A percentile compares a stretch with the other conserved stretches of the same genome.
Evolutionary conservation across 1,140 invertebrate species (phyloP).

Genomic region (Planococcus citri): DNA sequence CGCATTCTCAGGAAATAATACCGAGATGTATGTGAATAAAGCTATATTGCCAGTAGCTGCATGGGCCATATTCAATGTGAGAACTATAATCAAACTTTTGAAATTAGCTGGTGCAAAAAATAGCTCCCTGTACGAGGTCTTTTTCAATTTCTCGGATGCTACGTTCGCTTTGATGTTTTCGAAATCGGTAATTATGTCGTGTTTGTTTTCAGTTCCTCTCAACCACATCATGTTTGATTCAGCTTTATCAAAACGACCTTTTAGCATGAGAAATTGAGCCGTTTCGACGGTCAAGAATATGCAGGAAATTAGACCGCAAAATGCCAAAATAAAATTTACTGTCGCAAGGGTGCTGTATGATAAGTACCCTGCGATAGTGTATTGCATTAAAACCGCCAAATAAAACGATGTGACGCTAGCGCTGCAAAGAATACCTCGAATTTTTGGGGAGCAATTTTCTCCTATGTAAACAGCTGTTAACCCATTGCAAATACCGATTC

Average conservation of each 20-base stretch:
- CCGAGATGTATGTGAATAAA: slow-evolving; percentile 27
- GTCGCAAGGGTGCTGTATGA: background rate
- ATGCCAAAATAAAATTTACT: background rate
- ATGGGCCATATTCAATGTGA: slow-evolving; percentile 32
- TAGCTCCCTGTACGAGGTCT: slow-evolving; percentile 35
- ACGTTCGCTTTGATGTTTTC: background rate
- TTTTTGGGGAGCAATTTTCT: slow-evolving; percentile 46
- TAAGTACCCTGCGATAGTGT: background rate
- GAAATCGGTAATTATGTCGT: background rate
- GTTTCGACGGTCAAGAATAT: background rate
- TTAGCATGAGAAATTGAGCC: background rate
- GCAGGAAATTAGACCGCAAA: background rate
- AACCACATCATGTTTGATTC: background rate
- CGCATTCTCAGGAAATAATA: slow-evolving; percentile 31
- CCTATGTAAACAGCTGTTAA: slow-evolving; percentile 70
- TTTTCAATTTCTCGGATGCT: slow-evolving; percentile 29
- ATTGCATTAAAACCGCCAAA: slow-evolving; percentile 64
- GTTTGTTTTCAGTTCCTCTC: background rate
- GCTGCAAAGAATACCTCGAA: slow-evolving; percentile 41
- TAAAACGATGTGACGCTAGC: slow-evolving; percentile 65
- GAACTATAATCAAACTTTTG: slow-evolving; percentile 36
- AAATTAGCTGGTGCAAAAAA: slow-evolving; percentile 36
- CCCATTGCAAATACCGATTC: slow-evolving; percentile 58
- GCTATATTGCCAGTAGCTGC: slow-evolving; percentile 26
- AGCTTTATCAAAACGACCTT: background rate